These are phyloP conservation scores for Grantiella picta DNA, from an alignment of 2,113 vertebrate genomes.

Conservation along the genomic window DNA sequence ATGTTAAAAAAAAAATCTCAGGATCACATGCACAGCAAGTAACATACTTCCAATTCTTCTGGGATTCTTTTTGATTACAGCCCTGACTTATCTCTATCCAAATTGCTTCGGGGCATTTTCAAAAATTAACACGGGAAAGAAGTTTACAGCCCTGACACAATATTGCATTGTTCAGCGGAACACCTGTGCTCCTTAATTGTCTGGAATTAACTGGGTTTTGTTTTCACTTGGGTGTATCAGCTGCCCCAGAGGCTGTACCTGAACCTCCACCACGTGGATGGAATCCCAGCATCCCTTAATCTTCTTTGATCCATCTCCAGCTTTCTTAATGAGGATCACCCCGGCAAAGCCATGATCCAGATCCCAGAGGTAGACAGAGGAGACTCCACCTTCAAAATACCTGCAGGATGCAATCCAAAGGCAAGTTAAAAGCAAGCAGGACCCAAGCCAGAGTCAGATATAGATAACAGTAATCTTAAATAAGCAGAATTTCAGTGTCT, in stretches of 20 bases:
- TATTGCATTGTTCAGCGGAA: constrained; percentile 41
- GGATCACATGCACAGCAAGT: background rate
- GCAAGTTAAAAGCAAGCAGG: background rate
- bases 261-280: constrained; percentile 99
- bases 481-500: background rate
- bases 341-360: constrained; percentile 98
- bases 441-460: background rate
- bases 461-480: background rate
- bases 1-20: background rate
- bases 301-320: constrained; percentile 98
- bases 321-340: constrained; percentile 99
- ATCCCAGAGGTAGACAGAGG: constrained; percentile 99
- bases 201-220: constrained; percentile 35
- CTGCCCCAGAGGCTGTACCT: constrained; percentile 77
- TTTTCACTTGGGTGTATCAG: background rate
- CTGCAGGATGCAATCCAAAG: constrained; percentile 68
- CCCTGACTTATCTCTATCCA: constrained; percentile 35
- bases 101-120: background rate
- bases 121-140: background rate
- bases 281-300: constrained; percentile 99
- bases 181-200: constrained; percentile 50
- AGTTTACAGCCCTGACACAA: constrained; percentile 31
- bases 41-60: background rate
- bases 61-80: constrained; percentile 9
- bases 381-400: constrained; percentile 99